phyloP scores from a whole-genome alignment of 2,888 invertebrate genomes.

The Acanthosepion lycidas region DNA sequence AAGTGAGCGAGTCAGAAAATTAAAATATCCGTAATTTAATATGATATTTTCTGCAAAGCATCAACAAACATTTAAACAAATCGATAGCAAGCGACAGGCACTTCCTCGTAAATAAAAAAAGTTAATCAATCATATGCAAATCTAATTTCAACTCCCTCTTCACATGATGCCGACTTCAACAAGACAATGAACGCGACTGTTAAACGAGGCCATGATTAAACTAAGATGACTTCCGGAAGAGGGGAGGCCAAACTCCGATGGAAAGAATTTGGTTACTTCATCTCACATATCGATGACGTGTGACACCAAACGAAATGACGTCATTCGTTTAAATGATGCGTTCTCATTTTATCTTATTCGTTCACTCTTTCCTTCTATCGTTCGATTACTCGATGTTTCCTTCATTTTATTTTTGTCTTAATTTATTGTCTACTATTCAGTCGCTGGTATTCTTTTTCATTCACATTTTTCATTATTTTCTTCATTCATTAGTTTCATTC shows the following conservation, averaged over 20 bases:
- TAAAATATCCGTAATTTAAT: not conserved
- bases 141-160: not conserved
- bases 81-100: not conserved
- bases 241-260: not conserved
- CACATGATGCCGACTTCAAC: not conserved
- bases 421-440: too few relatives aligned
- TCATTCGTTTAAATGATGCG: not conserved
- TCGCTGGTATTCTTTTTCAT: too few relatives aligned
- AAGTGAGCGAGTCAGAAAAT: not conserved
- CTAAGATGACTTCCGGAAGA: not conserved
- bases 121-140: not conserved
- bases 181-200: not conserved
- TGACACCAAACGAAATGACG: not conserved
- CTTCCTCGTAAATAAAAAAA: not conserved
- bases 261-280: not conserved
- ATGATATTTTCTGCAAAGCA: not conserved
- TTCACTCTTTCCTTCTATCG: not conserved
- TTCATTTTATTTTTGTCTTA: too few relatives aligned
- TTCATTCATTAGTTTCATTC: too few relatives aligned
- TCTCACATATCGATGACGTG: not conserved
- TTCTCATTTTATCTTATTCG: not conserved
- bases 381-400: not conserved
- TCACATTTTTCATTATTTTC: too few relatives aligned
- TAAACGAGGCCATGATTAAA: not conserved
- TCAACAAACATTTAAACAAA: conserved; percentile 33